Evolutionary conservation across 2,113 vertebrate genomes (phyloP).

Genomic region (Polypterus senegalus): DNA sequence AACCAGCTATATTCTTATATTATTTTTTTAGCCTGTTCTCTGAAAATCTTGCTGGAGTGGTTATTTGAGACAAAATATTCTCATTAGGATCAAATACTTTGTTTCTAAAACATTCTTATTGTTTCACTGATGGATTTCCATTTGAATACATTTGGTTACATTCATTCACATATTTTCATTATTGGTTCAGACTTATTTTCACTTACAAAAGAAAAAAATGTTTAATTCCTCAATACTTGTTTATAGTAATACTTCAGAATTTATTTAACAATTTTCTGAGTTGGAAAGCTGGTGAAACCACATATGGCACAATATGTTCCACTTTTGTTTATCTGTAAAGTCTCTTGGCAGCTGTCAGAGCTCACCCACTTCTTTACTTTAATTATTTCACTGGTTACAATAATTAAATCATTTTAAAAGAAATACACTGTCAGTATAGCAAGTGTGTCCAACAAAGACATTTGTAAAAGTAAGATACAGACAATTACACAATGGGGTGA

Average conservation of each 20-base stretch:
- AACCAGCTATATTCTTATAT: not conserved
- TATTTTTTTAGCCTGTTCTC: not conserved
- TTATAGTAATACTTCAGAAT: too few species aligned
- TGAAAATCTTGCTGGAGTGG: too few species aligned
- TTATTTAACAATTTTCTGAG: slow-evolving; percentile 1
- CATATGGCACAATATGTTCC: slow-evolving; percentile 11
- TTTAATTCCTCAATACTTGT: not conserved
- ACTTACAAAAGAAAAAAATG: not conserved
- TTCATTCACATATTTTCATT: slow-evolving; percentile 4
- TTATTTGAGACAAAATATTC: slow-evolving; percentile 3
- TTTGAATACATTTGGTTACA: slow-evolving; percentile 12
- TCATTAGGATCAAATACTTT: slow-evolving; percentile 11
- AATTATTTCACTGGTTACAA: not conserved
- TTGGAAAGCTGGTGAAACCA: slow-evolving; percentile 15
- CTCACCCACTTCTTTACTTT: not conserved
- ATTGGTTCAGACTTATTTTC: slow-evolving; percentile 6
- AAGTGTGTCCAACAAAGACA: not conserved
- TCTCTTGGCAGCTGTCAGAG: slow-evolving; percentile 3
- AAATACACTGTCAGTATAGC: not conserved
- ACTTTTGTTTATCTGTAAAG: slow-evolving; percentile 5
- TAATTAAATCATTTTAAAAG: not conserved
- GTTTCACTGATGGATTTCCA: slow-evolving; percentile 18
- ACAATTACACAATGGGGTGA: too few species aligned
- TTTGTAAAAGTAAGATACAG: too few species aligned
- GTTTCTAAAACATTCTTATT: not conserved